phyloP scores from a whole-genome alignment of 2,113 vertebrate species.

The Perca schrenkii region DNA sequence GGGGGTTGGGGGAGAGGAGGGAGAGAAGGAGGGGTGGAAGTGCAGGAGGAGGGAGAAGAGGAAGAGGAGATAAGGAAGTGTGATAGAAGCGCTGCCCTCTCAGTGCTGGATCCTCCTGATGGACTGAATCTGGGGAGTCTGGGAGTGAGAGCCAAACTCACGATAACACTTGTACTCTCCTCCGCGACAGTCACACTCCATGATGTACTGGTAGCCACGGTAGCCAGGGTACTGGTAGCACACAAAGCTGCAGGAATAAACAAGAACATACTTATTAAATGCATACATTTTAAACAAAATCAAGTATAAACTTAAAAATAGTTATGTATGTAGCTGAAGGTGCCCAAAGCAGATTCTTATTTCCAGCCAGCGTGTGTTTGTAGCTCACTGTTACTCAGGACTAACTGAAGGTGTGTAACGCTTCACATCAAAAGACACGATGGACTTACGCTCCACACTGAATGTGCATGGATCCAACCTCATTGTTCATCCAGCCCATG shows the following conservation, averaged over 20 bases:
- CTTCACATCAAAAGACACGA: background rate
- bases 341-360: background rate
- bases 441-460: conserved; percentile 92
- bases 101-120: conserved; percentile 97
- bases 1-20: conserved; percentile 46
- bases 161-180: conserved; percentile 97
- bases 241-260: conserved; percentile 87
- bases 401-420: conserved; percentile 1
- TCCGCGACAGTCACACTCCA: conserved; percentile 93
- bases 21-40: conserved; percentile 59
- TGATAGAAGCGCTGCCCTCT: conserved; percentile 61
- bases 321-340: background rate
- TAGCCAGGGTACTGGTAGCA: conserved; percentile 98
- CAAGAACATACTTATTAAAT: background rate
- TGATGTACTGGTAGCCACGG: conserved; percentile 96
- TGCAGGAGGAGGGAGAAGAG: conserved; percentile 49
- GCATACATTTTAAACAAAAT: background rate
- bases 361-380: conserved; percentile 1
- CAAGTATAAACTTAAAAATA: background rate
- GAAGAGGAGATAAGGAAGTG: conserved; percentile 41
- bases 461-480: conserved; percentile 95
- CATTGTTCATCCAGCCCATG: conserved; percentile 97
- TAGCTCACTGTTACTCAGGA: background rate
- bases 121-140: conserved; percentile 97
- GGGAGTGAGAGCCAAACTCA: conserved; percentile 94